phyloP scores from a whole-genome alignment of 1,140 invertebrate species.

The Phymastichus coffea region DNA sequence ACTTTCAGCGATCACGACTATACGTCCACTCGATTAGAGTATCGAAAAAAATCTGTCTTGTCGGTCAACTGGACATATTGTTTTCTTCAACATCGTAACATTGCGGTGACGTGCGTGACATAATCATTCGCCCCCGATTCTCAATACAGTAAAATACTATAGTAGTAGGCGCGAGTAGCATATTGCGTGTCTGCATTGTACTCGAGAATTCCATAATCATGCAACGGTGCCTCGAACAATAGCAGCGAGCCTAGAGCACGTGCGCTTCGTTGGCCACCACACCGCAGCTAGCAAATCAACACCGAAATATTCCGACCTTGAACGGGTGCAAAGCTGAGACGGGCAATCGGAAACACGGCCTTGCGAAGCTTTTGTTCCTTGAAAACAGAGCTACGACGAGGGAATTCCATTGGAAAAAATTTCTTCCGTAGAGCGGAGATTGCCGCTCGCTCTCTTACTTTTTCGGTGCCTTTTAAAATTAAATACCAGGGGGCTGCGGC shows the following conservation, averaged over 20 bases:
- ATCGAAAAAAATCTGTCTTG: too few species aligned
- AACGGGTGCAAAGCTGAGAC: neutral
- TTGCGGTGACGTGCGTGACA: too few species aligned
- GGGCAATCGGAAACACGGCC: neutral
- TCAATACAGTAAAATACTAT: too few species aligned
- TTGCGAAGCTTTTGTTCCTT: neutral
- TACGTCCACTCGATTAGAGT: too few species aligned
- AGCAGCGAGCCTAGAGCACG: too few species aligned
- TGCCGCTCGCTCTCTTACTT: conserved; percentile 26
- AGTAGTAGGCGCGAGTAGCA: neutral
- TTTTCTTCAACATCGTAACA: too few species aligned
- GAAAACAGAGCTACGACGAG: neutral
- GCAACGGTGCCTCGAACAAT: neutral
- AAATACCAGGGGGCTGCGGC: conserved; percentile 32
- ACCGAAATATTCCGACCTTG: conserved; percentile 10
- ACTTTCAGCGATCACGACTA: too few species aligned
- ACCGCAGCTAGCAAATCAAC: neutral
- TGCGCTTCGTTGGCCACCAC: neutral
- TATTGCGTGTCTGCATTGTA: neutral
- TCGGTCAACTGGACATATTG: too few species aligned
- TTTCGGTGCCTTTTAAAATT: conserved; percentile 35
- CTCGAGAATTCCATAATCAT: neutral
- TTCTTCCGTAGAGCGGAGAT: conserved; percentile 30
- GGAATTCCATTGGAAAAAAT: conserved; percentile 33
- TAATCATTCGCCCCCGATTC: too few species aligned